These are phyloP conservation scores for Butorides virescens DNA, from an alignment of 2,113 vertebrate species.

Conservation along the genomic window DNA sequence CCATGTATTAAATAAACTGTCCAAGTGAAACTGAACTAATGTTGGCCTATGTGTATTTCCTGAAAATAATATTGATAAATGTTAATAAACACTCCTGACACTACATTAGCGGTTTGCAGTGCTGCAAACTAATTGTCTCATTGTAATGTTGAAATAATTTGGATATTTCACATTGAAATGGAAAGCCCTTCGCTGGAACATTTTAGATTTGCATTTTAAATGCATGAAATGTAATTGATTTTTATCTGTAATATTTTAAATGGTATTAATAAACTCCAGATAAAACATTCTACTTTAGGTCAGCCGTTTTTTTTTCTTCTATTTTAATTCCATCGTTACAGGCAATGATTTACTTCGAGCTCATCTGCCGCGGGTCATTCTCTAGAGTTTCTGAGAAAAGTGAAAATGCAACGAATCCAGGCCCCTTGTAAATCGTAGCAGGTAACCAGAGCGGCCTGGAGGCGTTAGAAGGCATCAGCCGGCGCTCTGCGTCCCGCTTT, in stretches of 20 bases:
- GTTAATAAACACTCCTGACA: slow-evolving; percentile 76
- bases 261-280: slow-evolving; percentile 86
- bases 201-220: slow-evolving; percentile 89
- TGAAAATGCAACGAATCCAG: neutral
- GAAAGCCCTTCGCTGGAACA: slow-evolving; percentile 84
- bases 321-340: neutral
- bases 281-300: slow-evolving; percentile 73
- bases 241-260: slow-evolving; percentile 90
- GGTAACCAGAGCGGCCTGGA: neutral
- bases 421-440: neutral
- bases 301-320: slow-evolving; percentile 64
- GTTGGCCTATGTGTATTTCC: slow-evolving; percentile 86
- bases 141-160: slow-evolving; percentile 88
- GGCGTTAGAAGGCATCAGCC: neutral
- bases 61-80: slow-evolving; percentile 80
- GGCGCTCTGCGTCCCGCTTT: neutral
- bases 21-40: slow-evolving; percentile 82
- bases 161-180: slow-evolving; percentile 91
- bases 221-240: slow-evolving; percentile 89
- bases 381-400: neutral
- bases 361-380: neutral
- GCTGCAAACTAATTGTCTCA: slow-evolving; percentile 82
- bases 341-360: neutral
- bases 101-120: slow-evolving; percentile 79
- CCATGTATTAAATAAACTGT: slow-evolving; percentile 86